Conservation (phyloP, 2,797 vertebrate genomes). For the Hapalemur alaotrensis region DNA sequence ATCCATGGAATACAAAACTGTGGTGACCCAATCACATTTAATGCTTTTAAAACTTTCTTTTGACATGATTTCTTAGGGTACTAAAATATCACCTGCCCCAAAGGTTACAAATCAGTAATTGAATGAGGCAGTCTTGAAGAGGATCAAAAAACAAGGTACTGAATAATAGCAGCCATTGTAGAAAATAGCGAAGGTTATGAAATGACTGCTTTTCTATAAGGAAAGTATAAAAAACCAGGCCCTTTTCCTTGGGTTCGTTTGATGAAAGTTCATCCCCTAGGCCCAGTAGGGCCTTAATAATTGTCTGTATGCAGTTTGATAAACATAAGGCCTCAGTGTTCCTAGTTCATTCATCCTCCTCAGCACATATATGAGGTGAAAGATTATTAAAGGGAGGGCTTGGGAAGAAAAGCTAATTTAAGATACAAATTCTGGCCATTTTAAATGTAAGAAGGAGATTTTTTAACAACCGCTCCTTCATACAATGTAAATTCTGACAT, state of each 20-base stretch:
- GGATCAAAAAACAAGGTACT: neutral
- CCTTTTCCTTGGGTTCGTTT: neutral
- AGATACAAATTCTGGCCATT: slow-evolving; percentile 54
- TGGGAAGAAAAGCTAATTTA: slow-evolving; percentile 37
- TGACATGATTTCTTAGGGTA: slow-evolving; percentile 18
- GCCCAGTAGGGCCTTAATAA: slow-evolving; percentile 37
- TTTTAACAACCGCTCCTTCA: slow-evolving; percentile 32
- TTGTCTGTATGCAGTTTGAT: slow-evolving; percentile 64
- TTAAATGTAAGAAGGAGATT: slow-evolving; percentile 64
- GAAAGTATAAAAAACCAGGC: neutral
- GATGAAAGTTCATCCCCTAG: slow-evolving; percentile 4
- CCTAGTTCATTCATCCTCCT: slow-evolving; percentile 71
- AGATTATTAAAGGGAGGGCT: slow-evolving; percentile 65
- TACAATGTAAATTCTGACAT: neutral
- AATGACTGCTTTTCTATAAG: neutral
- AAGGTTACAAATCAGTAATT: slow-evolving; percentile 31
- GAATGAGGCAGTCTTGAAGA: slow-evolving; percentile 4
- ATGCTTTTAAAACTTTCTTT: slow-evolving; percentile 39
- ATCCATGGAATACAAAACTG: neutral
- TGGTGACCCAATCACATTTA: neutral
- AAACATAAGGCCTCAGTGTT: slow-evolving; percentile 69
- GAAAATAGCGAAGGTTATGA: neutral
- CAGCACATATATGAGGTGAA: slow-evolving; percentile 65
- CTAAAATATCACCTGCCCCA: neutral
- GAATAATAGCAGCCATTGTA: neutral